These are phyloP conservation scores for Elgaria multicarinata DNA, from an alignment of 2,113 vertebrate genomes.

Conservation along the genomic window DNA sequence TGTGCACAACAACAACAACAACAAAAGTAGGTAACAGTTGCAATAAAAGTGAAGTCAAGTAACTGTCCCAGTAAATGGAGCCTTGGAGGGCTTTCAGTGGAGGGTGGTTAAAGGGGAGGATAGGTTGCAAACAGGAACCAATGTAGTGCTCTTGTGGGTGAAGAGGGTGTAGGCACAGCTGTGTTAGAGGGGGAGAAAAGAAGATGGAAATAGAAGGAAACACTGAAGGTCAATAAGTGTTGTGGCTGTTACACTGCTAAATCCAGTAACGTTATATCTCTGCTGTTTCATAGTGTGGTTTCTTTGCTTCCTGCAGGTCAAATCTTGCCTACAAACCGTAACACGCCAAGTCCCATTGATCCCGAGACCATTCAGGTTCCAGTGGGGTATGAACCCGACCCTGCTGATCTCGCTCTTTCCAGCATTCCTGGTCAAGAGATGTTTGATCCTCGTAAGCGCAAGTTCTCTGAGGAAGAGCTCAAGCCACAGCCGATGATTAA, in stretches of 20 bases:
- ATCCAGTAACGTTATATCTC: rapidly evolving
- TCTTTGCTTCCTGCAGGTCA: slow-evolving; percentile 73
- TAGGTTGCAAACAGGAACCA: neutral
- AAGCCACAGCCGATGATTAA: slow-evolving; percentile 99
- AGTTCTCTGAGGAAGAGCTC: slow-evolving; percentile 95
- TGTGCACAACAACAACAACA: no score
- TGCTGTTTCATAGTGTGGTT: slow-evolving; percentile 4
- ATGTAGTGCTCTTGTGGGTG: neutral
- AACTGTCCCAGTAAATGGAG: neutral
- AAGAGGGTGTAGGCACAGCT: neutral
- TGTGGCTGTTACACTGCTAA: neutral
- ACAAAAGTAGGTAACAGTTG: no score
- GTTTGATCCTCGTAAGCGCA: slow-evolving; percentile 96
- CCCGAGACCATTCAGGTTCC: slow-evolving; percentile 96
- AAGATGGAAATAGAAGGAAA: neutral
- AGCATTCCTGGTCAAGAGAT: slow-evolving; percentile 98
- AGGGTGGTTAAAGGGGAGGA: neutral
- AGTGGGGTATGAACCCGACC: slow-evolving; percentile 92
- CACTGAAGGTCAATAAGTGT: neutral
- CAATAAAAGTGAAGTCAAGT: neutral
- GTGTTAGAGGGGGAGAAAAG: neutral
- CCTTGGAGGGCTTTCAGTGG: neutral
- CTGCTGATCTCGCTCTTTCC: slow-evolving; percentile 95
- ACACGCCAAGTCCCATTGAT: slow-evolving; percentile 95
- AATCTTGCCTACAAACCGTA: slow-evolving; percentile 84